phyloP scores from a whole-genome alignment of 2,888 invertebrate genomes.

The Resseliella maxima region DNA sequence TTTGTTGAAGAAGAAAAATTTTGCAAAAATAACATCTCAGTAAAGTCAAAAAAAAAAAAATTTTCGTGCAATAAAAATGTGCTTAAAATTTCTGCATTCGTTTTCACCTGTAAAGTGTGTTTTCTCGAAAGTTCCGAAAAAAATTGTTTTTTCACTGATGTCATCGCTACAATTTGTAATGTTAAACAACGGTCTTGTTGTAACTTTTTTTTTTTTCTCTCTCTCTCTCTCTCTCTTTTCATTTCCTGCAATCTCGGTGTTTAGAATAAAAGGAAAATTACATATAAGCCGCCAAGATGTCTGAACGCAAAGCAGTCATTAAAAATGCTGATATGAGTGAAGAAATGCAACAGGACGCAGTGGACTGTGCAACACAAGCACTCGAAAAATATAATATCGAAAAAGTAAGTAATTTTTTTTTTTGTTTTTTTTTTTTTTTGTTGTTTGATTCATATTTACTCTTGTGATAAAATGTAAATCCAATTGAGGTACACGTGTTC shows the following conservation, averaged over 20 bases:
- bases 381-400: slow-evolving; percentile 99
- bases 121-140: neutral
- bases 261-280: neutral
- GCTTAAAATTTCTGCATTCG: too few relatives aligned
- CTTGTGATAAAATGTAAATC: neutral
- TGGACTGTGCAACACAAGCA: slow-evolving; percentile 98
- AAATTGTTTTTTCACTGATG: too few relatives aligned
- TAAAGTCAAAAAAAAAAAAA: too few relatives aligned
- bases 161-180: too few relatives aligned
- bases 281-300: slow-evolving; percentile 71
- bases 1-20: too few relatives aligned
- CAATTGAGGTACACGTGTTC: neutral
- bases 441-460: neutral
- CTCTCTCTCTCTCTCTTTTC: too few relatives aligned
- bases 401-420: slow-evolving; percentile 75
- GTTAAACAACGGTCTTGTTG: neutral
- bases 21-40: too few relatives aligned
- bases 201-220: neutral
- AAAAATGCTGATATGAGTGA: slow-evolving; percentile 99
- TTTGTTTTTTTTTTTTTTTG: too few relatives aligned
- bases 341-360: slow-evolving; percentile 99
- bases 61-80: too few relatives aligned
- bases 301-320: slow-evolving; percentile 98
- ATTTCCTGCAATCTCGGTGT: too few relatives aligned
- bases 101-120: too few relatives aligned